A percentile compares a stretch with the other conserved stretches of the same genome.
phyloP scores from a whole-genome alignment of 2,113 vertebrate genomes.

The human (Homo sapiens) region DNA sequence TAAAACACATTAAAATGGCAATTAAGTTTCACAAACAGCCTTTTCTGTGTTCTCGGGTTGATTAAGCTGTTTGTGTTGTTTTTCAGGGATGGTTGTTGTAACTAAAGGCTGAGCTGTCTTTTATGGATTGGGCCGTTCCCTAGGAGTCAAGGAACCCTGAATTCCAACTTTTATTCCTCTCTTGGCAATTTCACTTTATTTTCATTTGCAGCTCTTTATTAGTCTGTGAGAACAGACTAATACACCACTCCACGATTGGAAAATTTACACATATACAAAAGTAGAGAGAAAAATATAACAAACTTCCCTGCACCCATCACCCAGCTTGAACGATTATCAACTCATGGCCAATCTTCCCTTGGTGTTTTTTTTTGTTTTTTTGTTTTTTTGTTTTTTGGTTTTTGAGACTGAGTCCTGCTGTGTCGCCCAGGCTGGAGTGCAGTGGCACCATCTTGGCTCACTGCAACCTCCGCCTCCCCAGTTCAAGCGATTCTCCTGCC shows the following conservation, averaged over 20 bases:
- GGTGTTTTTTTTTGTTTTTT: too few species aligned
- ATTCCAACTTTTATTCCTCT: neutral
- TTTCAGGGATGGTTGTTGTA: constrained; percentile 42
- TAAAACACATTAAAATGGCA: constrained; percentile 82
- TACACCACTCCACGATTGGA: neutral
- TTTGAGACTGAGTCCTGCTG: too few species aligned
- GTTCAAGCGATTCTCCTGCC: too few species aligned
- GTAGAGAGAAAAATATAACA: neutral
- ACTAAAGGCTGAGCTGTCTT: constrained; percentile 48
- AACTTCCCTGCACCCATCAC: neutral
- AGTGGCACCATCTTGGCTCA: too few species aligned
- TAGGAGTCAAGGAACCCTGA: neutral
- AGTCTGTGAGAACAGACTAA: too few species aligned
- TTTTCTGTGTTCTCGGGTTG: constrained; percentile 76
- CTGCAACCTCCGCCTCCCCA: too few species aligned
- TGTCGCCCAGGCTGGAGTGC: too few species aligned
- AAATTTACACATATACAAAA: neutral
- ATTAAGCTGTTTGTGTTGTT: constrained; percentile 76
- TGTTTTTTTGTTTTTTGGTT: too few species aligned
- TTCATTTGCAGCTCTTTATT: neutral
- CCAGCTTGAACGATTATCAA: neutral
- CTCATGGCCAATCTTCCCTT: neutral
- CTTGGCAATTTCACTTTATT: neutral
- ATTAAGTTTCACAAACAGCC: constrained; percentile 82
- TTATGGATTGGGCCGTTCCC: neutral